Percentiles rank a stretch among this genome's conserved stretches.
Conservation (phyloP, 1,140 invertebrate species). For the Chelonus insularis region DNA sequence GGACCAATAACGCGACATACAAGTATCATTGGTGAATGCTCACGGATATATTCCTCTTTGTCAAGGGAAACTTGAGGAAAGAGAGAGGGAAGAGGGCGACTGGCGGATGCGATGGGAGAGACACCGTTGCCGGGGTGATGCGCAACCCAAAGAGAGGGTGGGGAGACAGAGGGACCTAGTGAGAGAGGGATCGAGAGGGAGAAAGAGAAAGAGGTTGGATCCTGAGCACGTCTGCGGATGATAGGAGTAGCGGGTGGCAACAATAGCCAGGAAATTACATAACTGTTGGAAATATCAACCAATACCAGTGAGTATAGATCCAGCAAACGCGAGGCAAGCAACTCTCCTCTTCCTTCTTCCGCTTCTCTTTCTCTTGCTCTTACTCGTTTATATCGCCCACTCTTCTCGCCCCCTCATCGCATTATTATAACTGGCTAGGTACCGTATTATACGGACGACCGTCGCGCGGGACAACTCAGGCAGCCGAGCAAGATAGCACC, state of each 20-base stretch:
- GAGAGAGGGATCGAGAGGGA: not conserved
- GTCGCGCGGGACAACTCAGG: conserved; percentile 54
- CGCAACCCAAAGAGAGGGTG: conserved; percentile 8
- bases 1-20: conserved; percentile 34
- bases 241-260: conserved; percentile 52
- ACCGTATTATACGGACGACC: conserved; percentile 56
- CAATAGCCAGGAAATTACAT: conserved; percentile 63
- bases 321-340: not conserved
- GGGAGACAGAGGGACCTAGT: not conserved
- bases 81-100: conserved; percentile 32
- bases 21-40: conserved; percentile 36
- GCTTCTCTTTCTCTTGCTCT: conserved; percentile 28
- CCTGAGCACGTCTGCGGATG: conserved; percentile 54
- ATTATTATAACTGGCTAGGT: conserved; percentile 58
- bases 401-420: conserved; percentile 42
- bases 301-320: conserved; percentile 47
- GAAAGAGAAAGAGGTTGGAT: conserved; percentile 32
- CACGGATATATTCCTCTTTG: conserved; percentile 44
- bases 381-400: not conserved
- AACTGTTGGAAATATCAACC: conserved; percentile 62
- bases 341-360: not conserved
- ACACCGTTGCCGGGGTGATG: conserved; percentile 27
- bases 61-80: conserved; percentile 38
- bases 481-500: conserved; percentile 58
- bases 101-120: conserved; percentile 5